Conservation (phyloP, 2,797 vertebrate species). For the Sciurus vulgaris region DNA sequence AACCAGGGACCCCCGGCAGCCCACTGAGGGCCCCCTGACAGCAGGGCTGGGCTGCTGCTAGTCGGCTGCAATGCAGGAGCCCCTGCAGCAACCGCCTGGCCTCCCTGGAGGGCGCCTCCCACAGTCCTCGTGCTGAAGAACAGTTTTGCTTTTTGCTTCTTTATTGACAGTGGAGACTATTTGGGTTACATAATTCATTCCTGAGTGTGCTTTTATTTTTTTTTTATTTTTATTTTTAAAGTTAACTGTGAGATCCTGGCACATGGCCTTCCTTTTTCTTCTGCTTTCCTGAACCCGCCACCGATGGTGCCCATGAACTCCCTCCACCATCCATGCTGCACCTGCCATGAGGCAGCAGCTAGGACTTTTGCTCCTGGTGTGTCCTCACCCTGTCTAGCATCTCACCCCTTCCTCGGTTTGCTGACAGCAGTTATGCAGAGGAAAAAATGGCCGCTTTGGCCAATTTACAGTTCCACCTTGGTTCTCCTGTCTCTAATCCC, state of each 20-base stretch:
- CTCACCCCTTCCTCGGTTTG: not conserved
- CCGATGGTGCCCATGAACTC: too few relatives aligned
- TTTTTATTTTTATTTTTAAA: not conserved
- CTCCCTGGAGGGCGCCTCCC: not conserved
- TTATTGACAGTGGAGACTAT: not conserved
- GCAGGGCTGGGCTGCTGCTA: slow-evolving; percentile 49
- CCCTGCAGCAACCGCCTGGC: fast-evolving
- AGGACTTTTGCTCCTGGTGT: not conserved
- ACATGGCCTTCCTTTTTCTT: not conserved
- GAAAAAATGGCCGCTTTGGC: not conserved
- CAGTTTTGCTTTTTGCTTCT: not conserved
- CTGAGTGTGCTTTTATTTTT: too few relatives aligned
- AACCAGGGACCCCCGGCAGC: not conserved
- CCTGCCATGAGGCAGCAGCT: fast-evolving
- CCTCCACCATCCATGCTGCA: too few relatives aligned
- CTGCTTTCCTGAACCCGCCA: not conserved
- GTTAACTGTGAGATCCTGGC: not conserved
- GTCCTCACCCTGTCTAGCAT: not conserved
- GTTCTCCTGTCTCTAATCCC: not conserved
- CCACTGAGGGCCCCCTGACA: not conserved
- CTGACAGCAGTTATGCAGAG: not conserved
- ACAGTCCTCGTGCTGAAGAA: fast-evolving
- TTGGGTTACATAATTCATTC: not conserved
- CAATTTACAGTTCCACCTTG: not conserved
- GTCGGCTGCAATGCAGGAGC: not conserved